Percentiles rank a stretch among this genome's conserved stretches.
These are phyloP conservation scores for Dryas iulia DNA, from an alignment of 1,140 invertebrate genomes.

Conservation along the genomic window DNA sequence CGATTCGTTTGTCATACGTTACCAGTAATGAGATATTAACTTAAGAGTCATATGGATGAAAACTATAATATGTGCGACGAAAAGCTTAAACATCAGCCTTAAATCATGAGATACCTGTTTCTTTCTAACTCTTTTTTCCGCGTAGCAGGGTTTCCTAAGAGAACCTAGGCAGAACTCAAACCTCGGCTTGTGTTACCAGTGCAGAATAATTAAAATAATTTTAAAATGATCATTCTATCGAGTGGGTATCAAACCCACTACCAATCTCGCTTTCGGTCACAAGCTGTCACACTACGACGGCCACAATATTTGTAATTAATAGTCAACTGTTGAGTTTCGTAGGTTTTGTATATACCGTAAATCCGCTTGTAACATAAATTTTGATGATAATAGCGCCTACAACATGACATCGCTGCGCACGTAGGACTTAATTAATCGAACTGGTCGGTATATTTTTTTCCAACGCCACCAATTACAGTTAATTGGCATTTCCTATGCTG, in stretches of 20 bases:
- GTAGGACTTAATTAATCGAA: constrained; percentile 43
- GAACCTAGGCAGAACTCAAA: too few relatives aligned
- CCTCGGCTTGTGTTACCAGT: too few relatives aligned
- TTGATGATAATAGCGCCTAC: constrained; percentile 12
- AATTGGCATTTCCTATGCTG: constrained; percentile 48
- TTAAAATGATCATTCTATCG: too few relatives aligned
- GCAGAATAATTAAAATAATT: too few relatives aligned
- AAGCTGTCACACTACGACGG: too few relatives aligned
- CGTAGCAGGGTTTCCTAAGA: too few relatives aligned
- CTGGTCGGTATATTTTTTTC: constrained; percentile 40
- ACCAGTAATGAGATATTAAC: not conserved
- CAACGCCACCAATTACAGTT: constrained; percentile 46
- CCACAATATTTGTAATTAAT: not conserved
- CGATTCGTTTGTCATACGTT: constrained; percentile 8
- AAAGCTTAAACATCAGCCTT: not conserved
- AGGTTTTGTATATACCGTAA: not conserved
- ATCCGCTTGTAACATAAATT: constrained; percentile 4
- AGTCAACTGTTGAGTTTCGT: not conserved
- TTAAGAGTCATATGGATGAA: not conserved
- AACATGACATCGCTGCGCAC: constrained; percentile 17
- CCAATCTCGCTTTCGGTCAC: too few relatives aligned
- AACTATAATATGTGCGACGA: not conserved
- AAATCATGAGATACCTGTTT: too few relatives aligned
- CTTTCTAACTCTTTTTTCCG: too few relatives aligned
- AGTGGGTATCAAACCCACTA: too few relatives aligned